Base-by-base conservation (phyloP, 2,113 vertebrate genomes). In the Pelobates fuscus region DNA sequence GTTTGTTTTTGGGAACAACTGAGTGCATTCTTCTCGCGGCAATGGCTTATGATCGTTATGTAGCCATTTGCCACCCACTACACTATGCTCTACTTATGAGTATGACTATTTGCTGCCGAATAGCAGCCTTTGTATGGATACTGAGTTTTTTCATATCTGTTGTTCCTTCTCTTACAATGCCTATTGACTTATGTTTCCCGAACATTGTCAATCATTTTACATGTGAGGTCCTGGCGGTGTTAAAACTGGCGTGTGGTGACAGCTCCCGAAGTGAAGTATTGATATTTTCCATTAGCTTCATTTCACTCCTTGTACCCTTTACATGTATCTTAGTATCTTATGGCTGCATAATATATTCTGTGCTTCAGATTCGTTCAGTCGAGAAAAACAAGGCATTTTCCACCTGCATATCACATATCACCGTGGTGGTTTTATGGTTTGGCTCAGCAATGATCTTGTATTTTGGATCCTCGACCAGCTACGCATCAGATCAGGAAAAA, bases 11-110 rank as follows among this genome's bases (percentile, higher is more conserved):
- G 14, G 58, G 58, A 15, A 6, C 58, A 0, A 60, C 25, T 1
- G 58, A 60, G 58, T 60, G 58, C 25, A 25, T 27, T 14, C 58
- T 60, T 2, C 58, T 60, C 14, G 23, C 26, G 23, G 24, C 26
- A 7, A 60, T 60, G 58, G 58, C 58, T 8, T 60, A 60, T 8
- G 58, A 60, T 24, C 58, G 58, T 17, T 60, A 60, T 21, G 24
- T 60, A 7, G 58, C 58, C 25, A 60, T 60, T 18, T 29, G 58
- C 25, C 58, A 21, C 25, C 58, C 58, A 0, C 25, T 60, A 10
- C 58, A 18, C 12, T 60, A 60, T 27, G 0, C 2, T 12, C 14
- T 27, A 5, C 58, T 60, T 15, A 60, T 60, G 58, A 26, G 25
- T 17, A 27, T 25, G 58, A 60, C 24, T 6, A 21, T 29, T 17